Evolutionary conservation across 2,888 invertebrate species (phyloP), one percentile per base, ranked within the genome.

Genomic region (Sarcophaga rosellei): DNA sequence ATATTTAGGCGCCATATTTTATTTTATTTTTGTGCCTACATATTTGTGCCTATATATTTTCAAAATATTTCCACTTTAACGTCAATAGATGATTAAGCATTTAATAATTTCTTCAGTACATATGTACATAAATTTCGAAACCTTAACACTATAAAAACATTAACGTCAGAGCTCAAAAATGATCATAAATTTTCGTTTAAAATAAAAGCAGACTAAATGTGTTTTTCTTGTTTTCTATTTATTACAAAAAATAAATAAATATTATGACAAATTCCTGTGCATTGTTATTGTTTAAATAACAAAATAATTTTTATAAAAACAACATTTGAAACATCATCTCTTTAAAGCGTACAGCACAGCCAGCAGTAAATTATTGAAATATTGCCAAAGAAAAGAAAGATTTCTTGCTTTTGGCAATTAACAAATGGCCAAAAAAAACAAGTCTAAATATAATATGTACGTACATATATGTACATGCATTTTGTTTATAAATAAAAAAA

Each of bases 341-440:
- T 53, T 35, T 35, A 35, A 8, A 10, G 35, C 35, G 10, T 35
- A 21, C 61, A n/a, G n/a, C 21, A 61, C n/a, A 20, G 35, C 35
- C n/a, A 20, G 35, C 35, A 35, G n/a, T 20, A 66, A 2, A 35
- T n/a, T 35, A 17, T 83, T 78, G 82, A 73, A 77, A 73, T 11
- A 1, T 66, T 77, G 82, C 82, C 74, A 82, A 81, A 72, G 61
- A 66, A 21, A 35, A 53, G 23, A 53, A 53, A 53, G 17, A 53
- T 15, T 15, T 53, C 2, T 53, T 53, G 1, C 35, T 73, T 15
- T 66, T 72, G 66, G 66, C 23, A 53, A 76, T 62, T 53, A 44
- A 35, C 44, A 76, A 81, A 62, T 73, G 62, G 57, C 17, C 17
- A 17, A 53, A 2, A 15, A 15, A 47, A 47, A 47, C 12, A 53